Evolutionary conservation across 2,888 invertebrate species (phyloP), one percentile per base, ranked within the genome.

Genomic region (Yponomeuta cagnagella): DNA sequence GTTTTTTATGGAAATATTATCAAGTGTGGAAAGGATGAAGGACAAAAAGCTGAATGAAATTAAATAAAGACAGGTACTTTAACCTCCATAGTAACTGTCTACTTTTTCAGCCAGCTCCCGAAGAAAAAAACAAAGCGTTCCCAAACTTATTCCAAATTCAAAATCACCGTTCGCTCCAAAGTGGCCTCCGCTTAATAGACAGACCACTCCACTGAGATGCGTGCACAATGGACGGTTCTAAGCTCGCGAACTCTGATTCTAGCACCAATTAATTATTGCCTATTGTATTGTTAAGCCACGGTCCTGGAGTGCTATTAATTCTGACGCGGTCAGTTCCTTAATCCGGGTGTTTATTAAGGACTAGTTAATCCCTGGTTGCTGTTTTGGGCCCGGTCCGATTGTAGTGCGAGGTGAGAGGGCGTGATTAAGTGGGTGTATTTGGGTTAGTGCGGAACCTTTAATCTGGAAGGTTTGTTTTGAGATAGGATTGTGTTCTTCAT

Each of bases 251-350:
- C 86, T 86, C 82, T 79, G 85, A 83, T 85, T 86, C 84, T 83
- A 89, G 89, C 83, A 85, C 88, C 90, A 90, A 90, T 91, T 91
- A 91, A 91, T 91, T 90, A 91, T 88, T 87, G 33, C 70, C 85
- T 87, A 88, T 89, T 90, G 90, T 90, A 79, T 80, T 76, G 77
- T 82, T 85, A 84, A 84, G 84, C 85, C 82, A 77, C 78, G 79
- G 80, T 85, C 82, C 86, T 84, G 78, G 89, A 87, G 86, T 79
- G 79, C 87, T 84, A 86, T 90, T 90, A 90, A 86, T 85, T 80
- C 68, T 23, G 72, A 66, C 82, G 77, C 86, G 89, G 90, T 86
- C 90, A 90, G 88, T 88, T 89, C 88, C 90, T 90, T 89, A 83
- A 66, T n/a, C 64, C 82, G 84, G 85, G 85, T 89, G 89, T 90